Evolutionary conservation across 30 jellyfish, hydroid and myxozoan genomes (phyloP), one percentile per base, ranked within the genome.

Genomic region (Turritopsis dohrnii): DNA sequence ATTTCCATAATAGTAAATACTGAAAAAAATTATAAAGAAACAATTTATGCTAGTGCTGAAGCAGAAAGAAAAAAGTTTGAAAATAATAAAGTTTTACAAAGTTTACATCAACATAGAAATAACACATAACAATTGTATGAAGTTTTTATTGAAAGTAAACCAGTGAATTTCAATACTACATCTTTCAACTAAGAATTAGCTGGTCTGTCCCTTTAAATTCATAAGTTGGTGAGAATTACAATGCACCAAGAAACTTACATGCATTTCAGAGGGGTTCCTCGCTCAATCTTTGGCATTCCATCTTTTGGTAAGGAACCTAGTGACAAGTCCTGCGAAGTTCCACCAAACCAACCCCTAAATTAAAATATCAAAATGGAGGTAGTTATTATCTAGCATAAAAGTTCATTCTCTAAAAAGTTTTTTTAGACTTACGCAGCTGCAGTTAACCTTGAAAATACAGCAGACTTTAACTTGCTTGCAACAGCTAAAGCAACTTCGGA

Each of bases 381-480:
- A n/a, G n/a, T n/a, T n/a, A n/a, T n/a, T n/a, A n/a, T n/a, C n/a
- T n/a, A 54, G 72, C 18, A 54, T 54, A 21, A 21, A 54, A 16
- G 72, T 16, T 54, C 72, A 16, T 21, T 66, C 17, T n/a, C 17
- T 7, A 3, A 3, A 3, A n/a, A n/a, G 8, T 21, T 4, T 66
- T 66, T 41, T 5, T 13, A 80, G 21, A 60, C 85, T n/a, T 66
- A 85, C 92, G 85, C 79, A 22, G 90, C 92, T 8, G 84, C 90
- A 26, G 92, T 76, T 28, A 93, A 93, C 24, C 85, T 82, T 21
- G 98, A 93, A 22, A 93, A 52, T 17, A 93, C 95, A 1, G 96
- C 98, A 22, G 95, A 87, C 22, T 96, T 93, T 17, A 93, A 94
- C 80, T 88, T 88, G 86, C 95, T 93, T 24, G 96, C 98, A 66